Evolutionary conservation across 2,113 vertebrate genomes (phyloP).

Genomic region (Pluvianellus socialis): DNA sequence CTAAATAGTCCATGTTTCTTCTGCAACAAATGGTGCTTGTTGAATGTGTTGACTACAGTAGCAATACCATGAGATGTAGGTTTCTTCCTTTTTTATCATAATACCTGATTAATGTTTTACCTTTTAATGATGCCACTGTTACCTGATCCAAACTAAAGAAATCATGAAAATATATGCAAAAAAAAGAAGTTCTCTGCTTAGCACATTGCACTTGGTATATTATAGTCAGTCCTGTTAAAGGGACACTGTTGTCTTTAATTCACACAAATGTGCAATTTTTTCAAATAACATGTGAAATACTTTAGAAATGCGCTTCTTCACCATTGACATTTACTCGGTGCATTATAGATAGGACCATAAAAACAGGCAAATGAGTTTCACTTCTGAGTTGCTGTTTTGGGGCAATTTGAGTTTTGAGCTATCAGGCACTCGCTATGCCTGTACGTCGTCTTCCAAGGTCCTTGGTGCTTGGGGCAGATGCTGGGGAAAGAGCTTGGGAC

Average conservation of each 20-base stretch:
- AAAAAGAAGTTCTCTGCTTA: not conserved
- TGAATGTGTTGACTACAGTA: not conserved
- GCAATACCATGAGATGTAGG: not conserved
- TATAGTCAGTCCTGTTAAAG: not conserved
- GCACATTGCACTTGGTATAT: not conserved
- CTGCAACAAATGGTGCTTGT: not conserved
- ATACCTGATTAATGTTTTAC: not conserved
- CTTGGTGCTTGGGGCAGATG: not conserved
- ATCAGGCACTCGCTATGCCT: fast-evolving
- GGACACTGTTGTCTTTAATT: not conserved
- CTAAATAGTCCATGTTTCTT: conserved; percentile 3
- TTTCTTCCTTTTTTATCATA: not conserved
- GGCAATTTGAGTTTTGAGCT: not conserved
- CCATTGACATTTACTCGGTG: not conserved
- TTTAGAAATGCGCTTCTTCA: not conserved
- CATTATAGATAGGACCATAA: not conserved
- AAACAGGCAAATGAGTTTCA: not conserved
- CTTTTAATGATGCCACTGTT: conserved; percentile 51
- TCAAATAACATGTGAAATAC: not conserved
- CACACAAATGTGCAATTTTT: not conserved
- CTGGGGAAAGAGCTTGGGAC: not conserved
- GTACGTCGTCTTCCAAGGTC: not conserved
- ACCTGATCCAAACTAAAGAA: not conserved
- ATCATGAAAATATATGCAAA: not conserved
- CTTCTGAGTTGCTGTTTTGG: not conserved